Evolutionary conservation across 2,888 invertebrate genomes (phyloP).

Genomic region (Amblyteles armatorius): DNA sequence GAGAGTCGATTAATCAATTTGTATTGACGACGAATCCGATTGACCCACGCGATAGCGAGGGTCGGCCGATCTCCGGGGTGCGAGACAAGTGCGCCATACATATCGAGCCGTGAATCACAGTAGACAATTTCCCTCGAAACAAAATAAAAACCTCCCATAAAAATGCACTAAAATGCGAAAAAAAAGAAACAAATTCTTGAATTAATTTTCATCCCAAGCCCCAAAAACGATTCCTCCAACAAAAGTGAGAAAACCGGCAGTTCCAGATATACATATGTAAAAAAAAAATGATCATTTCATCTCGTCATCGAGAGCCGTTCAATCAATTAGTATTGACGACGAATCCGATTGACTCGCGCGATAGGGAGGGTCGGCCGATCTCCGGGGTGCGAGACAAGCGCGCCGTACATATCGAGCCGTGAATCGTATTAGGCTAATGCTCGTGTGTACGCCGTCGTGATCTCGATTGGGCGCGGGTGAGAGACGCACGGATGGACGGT

Average conservation of each 20-base stretch:
- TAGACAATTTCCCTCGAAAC: constrained; percentile 19
- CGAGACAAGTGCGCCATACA: constrained; percentile 53
- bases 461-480: constrained; percentile 44
- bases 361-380: constrained; percentile 29
- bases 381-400: constrained; percentile 43
- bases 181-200: no score
- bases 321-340: constrained; percentile 46
- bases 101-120: constrained; percentile 55
- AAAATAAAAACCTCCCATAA: no score
- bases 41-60: constrained; percentile 22
- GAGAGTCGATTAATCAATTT: constrained; percentile 32
- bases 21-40: constrained; percentile 44
- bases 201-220: no score
- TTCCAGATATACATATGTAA: no score
- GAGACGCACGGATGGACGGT: constrained; percentile 27
- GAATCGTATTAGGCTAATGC: constrained; percentile 74
- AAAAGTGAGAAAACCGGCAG: not conserved
- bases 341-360: constrained; percentile 39
- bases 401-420: constrained; percentile 39
- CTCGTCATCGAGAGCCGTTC: constrained; percentile 13
- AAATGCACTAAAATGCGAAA: no score
- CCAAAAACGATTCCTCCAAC: no score
- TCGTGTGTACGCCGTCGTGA: constrained; percentile 61
- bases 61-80: constrained; percentile 15
- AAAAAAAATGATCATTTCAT: not conserved